phyloP scores from a whole-genome alignment of 1,140 invertebrate genomes.

The Drosophila kanapiae region DNA sequence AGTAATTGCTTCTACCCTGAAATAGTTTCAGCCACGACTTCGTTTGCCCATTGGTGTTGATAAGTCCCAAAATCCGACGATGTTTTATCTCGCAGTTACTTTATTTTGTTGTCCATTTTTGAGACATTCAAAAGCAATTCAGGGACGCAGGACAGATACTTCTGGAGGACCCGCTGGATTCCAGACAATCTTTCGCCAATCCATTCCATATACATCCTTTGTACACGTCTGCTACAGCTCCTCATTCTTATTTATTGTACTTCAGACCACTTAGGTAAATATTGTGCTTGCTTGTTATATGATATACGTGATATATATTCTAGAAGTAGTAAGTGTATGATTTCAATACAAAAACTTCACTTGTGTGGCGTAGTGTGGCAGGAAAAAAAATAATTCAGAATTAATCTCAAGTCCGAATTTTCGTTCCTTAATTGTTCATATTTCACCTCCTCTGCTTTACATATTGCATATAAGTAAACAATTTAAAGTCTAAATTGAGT shows the following conservation, averaged over 20 bases:
- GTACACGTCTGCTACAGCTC: background rate
- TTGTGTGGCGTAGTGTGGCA: background rate
- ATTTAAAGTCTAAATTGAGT: constrained; percentile 40
- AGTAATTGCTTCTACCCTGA: background rate
- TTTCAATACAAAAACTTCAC: constrained; percentile 1
- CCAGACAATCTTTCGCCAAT: constrained; percentile 19
- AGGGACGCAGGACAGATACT: constrained; percentile 7
- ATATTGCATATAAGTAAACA: background rate
- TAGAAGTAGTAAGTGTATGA: background rate
- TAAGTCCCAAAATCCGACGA: background rate
- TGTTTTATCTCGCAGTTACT: background rate
- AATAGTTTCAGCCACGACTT: background rate
- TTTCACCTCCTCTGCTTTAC: background rate
- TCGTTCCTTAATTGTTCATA: background rate
- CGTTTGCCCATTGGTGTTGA: background rate
- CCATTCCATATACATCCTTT: constrained; percentile 36
- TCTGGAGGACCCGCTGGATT: constrained; percentile 17
- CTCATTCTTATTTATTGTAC: background rate
- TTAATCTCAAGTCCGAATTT: constrained; percentile 9
- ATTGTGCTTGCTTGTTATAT: constrained; percentile 44
- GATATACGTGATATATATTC: too few relatives aligned
- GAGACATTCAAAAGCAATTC: background rate
- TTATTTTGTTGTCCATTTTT: constrained; percentile 2
- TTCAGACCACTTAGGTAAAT: constrained; percentile 33
- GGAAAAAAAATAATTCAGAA: constrained; percentile 14